Base-by-base conservation (phyloP, 2,888 invertebrate species). In the Eledona agricola region DNA sequence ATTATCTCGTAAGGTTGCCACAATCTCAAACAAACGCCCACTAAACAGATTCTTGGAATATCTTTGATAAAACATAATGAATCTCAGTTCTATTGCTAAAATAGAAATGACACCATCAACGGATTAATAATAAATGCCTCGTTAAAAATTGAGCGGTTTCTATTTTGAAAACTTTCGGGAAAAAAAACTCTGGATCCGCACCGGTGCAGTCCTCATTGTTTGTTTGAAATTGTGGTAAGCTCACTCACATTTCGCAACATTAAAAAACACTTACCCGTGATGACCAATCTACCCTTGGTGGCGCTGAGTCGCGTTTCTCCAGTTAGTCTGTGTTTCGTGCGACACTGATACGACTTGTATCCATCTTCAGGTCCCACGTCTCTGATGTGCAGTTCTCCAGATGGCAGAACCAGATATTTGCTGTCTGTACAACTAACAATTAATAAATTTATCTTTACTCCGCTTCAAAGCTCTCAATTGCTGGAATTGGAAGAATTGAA, bases 341-440 rank as follows among this genome's bases (percentile, higher is more conserved):
- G 86, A 76, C 95, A 95, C 78, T 94, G 93, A 75, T 94, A 95
- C 55, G 92, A 90, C 78, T 93, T 93, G 78, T 91, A 92, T 58
- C 93, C 93, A 77, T 96, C 96, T 76, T 93, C 93, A 58, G 93
- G 93, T 76, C 92, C 91, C 56, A 96, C 95, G 81, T 96, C 93
- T 72, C 93, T 87, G 70, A 96, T 94, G 78, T 96, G 96, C 60
- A 97, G 83, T 78, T 96, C 96, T 61, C 96, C 96, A 70, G 94
- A 93, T 63, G 94, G 92, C 55, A 96, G 81, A 28, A 96, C 95
- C 77, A 96, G 85, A 75, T 95, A 94, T 84, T 96, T 94, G 67
- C 93, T 94, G 79, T 95, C 96, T 96, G 81, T 65, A 19, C 19
- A 16, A 25, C n/a, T 6, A 12, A 7, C 28, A 31, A 22, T 55